Percentiles rank a stretch among this genome's conserved stretches.
These are phyloP conservation scores for Oophaga sylvatica DNA, from an alignment of 2,797 vertebrate species.

Conservation along the genomic window DNA sequence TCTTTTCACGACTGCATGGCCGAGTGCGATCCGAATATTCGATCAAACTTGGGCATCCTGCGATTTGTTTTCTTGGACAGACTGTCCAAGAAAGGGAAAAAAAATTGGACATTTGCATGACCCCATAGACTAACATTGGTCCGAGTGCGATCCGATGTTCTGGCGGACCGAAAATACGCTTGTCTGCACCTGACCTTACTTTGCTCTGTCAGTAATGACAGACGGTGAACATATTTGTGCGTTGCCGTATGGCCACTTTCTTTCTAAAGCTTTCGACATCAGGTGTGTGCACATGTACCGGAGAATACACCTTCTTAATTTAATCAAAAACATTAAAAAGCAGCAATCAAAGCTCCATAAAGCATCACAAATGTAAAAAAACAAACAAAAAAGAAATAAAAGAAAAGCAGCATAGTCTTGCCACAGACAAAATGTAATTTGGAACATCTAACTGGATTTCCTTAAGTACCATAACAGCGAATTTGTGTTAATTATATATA, in stretches of 20 bases:
- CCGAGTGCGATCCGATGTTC: too few relatives aligned
- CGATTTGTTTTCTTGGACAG: too few relatives aligned
- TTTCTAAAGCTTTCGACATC: conserved; percentile 15
- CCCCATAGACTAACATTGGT: too few relatives aligned
- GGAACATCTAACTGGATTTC: conserved; percentile 42
- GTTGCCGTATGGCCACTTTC: background rate
- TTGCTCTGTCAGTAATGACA: background rate
- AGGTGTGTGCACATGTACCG: conserved; percentile 1
- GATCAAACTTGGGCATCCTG: too few relatives aligned
- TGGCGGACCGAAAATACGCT: too few relatives aligned
- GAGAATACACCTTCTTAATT: conserved; percentile 27
- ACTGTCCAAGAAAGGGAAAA: too few relatives aligned
- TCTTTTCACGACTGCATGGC: too few relatives aligned
- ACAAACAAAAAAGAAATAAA: background rate
- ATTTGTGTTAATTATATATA: conserved; percentile 51
- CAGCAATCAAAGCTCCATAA: conserved; percentile 28
- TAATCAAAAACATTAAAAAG: conserved; percentile 46
- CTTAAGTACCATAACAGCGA: conserved; percentile 42
- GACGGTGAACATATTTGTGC: background rate
- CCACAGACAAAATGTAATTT: conserved; percentile 47
- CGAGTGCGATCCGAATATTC: too few relatives aligned
- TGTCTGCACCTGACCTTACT: too few relatives aligned
- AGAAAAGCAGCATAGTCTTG: conserved; percentile 19
- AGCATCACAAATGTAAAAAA: conserved; percentile 25
- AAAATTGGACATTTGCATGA: too few relatives aligned